Base-by-base conservation (phyloP, 2,888 invertebrate genomes). In the Nomada ferruginata region DNA sequence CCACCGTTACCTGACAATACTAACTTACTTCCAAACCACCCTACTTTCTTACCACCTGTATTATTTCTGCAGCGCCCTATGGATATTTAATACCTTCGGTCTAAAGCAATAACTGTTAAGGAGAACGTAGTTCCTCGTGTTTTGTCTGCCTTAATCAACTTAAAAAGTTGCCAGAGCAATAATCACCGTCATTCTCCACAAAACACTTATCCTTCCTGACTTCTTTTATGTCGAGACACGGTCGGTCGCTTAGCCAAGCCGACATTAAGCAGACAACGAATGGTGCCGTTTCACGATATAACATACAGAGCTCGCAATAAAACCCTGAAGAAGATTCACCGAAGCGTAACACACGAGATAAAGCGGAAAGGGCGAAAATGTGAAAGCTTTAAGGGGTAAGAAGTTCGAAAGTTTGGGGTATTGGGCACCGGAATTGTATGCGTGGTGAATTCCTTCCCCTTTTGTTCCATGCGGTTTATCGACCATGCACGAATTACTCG, bases 241-340 rank as follows among this genome's bases (percentile, higher is more conserved):
- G 47, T 57, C 36, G 20, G 50, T 53, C 57, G 68, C 42, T 82
- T 81, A 81, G 44, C 42, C 73, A 73, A 77, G 44, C 36, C 61
- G 77, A 71, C 61, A 70, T 82, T 63, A 66, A 83, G 61, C 65
- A 53, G 66, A 47, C 44, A 57, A 73, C 60, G 61, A 63, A 50
- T 44, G 52, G 65, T 52, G 53, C 29, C n/a, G 57, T 53, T 55
- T 68, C 26, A 23, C n/a, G 50, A 59, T 23, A 15, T 50, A 65
- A 55, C 23, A 42, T 68, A 55, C 29, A 42, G 47, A 65, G 57
- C 15, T 66, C 36, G 71, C 55, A 53, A 69, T 76, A 80, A 81
- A 80, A 76, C 47, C 36, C 60, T 47, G 63, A 26, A 26, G 65
- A 44, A 26, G n/a, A 42, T 72, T 68, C 60, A 57, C 23, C 26